phyloP scores from a whole-genome alignment of 2,888 invertebrate genomes.

The Hydroisotoma schaefferi region DNA sequence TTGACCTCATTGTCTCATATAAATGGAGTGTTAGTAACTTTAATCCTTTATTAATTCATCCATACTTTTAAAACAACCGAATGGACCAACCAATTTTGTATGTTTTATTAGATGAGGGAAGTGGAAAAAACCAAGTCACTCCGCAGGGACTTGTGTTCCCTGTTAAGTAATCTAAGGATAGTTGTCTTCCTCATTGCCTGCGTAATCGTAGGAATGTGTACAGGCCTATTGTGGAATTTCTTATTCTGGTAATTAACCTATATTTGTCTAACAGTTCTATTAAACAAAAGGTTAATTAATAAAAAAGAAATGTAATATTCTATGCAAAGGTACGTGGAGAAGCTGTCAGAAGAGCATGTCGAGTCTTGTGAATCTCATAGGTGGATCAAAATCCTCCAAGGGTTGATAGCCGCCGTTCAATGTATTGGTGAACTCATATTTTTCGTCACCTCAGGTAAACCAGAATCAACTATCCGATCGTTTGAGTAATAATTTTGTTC shows the following conservation, averaged over 20 bases:
- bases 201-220: slow-evolving; percentile 74
- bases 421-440: slow-evolving; percentile 85
- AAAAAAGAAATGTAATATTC: no score
- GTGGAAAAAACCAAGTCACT: slow-evolving; percentile 48
- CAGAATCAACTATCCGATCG: no score
- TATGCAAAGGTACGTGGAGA: slow-evolving; percentile 68
- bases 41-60: background rate
- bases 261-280: slow-evolving; percentile 4
- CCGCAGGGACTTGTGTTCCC: slow-evolving; percentile 63
- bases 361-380: slow-evolving; percentile 52
- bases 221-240: slow-evolving; percentile 82
- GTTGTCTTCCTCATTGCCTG: slow-evolving; percentile 76
- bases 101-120: slow-evolving; percentile 50
- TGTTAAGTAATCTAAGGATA: slow-evolving; percentile 65
- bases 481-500: no score
- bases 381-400: slow-evolving; percentile 71
- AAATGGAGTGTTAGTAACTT: slow-evolving; percentile 45
- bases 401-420: slow-evolving; percentile 70
- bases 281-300: no score
- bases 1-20: slow-evolving; percentile 44
- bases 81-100: slow-evolving; percentile 21
- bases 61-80: background rate
- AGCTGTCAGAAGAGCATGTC: slow-evolving; percentile 57
- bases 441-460: slow-evolving; percentile 66
- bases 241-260: slow-evolving; percentile 76